Evolutionary conservation across 2,113 vertebrate genomes (phyloP), one percentile per base, ranked within the genome.

Genomic region (Etheostoma spectabile): DNA sequence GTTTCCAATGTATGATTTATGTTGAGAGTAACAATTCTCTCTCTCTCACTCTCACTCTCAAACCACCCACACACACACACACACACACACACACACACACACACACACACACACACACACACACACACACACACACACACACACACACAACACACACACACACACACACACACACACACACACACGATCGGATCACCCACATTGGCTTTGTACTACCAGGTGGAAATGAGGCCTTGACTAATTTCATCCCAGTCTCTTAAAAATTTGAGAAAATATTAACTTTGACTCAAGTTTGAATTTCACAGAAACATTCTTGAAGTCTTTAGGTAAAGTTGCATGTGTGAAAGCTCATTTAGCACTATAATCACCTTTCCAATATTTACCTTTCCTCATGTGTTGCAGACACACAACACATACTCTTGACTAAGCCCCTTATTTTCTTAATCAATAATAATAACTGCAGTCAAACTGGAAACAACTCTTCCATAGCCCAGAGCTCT

Each of bases 381-480:
- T n/a, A n/a, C n/a, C n/a, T 79, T 49, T 35, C 45, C 70, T 72
- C 14, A 65, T 4, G 78, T 21, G 18, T 1, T 71, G 21, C 22
- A 19, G 63, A 79, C 68, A 55, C 24, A 21, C 30, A 61, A 42
- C 52, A 45, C n/a, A 73, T 56, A 38, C 45, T 75, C 56, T 74
- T 65, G 55, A 65, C 53, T 73, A 49, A 78, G 57, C 69, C 30
- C 22, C 19, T 65, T 68, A 38, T 71, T 79, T 80, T 73, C 42
- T 82, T 61, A 69, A 85, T 85, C 74, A 83, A 83, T 73, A 77
- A 67, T 53, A 59, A 79, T 68, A 82, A 67, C 38, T 72, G 70
- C 35, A 60, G 76, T 52, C 62, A 48, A 83, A 67, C 56, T 48
- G 27, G 45, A 59, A 68, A 74, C 62, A 22, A n/a, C 24, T 80